Conservation (phyloP, 2,797 vertebrate genomes). For the Crocidura indochinensis region DNA sequence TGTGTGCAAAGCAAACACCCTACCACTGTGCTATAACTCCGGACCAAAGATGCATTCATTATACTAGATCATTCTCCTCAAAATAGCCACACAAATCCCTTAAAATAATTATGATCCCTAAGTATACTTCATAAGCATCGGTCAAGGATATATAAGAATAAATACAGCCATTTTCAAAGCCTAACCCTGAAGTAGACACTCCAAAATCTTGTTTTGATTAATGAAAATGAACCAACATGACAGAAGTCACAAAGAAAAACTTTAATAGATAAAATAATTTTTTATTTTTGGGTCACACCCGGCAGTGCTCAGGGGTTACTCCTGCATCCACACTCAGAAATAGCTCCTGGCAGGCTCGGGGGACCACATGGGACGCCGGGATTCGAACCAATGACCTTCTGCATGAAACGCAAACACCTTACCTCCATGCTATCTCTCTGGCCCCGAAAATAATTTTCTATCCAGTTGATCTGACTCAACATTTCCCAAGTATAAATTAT, state of each 20-base stretch:
- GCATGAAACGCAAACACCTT: no score
- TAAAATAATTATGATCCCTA: slow-evolving; percentile 76
- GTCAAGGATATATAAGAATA: slow-evolving; percentile 59
- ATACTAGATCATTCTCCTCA: slow-evolving; percentile 69
- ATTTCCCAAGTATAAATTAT: slow-evolving; percentile 41
- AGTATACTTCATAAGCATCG: slow-evolving; percentile 75
- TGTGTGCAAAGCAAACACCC: no score
- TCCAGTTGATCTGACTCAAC: background rate
- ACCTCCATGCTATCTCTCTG: no score
- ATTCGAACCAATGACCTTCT: no score
- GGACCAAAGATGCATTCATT: slow-evolving; percentile 75
- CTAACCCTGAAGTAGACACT: slow-evolving; percentile 60
- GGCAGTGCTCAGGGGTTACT: no score
- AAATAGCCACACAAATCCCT: slow-evolving; percentile 81
- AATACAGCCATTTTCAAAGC: slow-evolving; percentile 71
- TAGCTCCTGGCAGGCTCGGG: no score
- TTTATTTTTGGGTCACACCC: no score
- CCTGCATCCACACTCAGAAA: no score
- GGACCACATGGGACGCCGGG: no score
- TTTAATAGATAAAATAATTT: background rate
- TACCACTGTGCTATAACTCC: no score
- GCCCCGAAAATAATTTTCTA: background rate
- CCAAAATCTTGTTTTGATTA: slow-evolving; percentile 68
- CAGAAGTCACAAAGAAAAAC: slow-evolving; percentile 66
- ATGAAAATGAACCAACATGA: slow-evolving; percentile 65